Conservation (phyloP, 2,888 invertebrate genomes). For the Melinaea menophilus region DNA sequence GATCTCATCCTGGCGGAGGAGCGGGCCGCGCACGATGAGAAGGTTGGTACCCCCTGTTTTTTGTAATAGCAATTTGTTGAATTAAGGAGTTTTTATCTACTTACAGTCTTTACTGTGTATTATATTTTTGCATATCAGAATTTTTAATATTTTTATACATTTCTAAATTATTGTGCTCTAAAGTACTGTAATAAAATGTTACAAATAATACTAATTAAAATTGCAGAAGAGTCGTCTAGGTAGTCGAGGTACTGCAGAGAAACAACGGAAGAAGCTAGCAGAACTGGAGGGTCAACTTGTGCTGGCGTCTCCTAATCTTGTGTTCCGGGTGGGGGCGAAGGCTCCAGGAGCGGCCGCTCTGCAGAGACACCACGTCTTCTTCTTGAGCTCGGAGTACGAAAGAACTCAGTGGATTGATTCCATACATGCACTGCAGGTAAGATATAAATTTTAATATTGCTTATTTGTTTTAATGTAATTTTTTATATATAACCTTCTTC, state of each 20-base stretch:
- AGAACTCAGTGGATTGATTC: slow-evolving; percentile 96
- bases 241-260: slow-evolving; percentile 83
- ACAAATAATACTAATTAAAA: slow-evolving; percentile 1
- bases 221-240: slow-evolving; percentile 79
- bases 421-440: slow-evolving; percentile 87
- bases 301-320: slow-evolving; percentile 92
- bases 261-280: slow-evolving; percentile 92
- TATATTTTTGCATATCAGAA: too few species aligned
- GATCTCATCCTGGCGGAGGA: slow-evolving; percentile 91
- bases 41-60: slow-evolving; percentile 50
- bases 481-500: too few species aligned
- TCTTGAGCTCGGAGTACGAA: slow-evolving; percentile 96
- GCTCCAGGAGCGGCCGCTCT: slow-evolving; percentile 70
- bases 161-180: too few species aligned
- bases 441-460: not conserved
- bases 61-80: too few species aligned
- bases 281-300: slow-evolving; percentile 94
- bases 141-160: too few species aligned
- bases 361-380: slow-evolving; percentile 87
- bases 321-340: slow-evolving; percentile 87
- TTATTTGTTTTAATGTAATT: not conserved
- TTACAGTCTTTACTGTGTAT: too few species aligned
- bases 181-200: not conserved
- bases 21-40: slow-evolving; percentile 80
- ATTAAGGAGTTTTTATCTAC: too few species aligned